Base-by-base conservation (phyloP, 2,113 vertebrate genomes). In the Rynchops niger region DNA sequence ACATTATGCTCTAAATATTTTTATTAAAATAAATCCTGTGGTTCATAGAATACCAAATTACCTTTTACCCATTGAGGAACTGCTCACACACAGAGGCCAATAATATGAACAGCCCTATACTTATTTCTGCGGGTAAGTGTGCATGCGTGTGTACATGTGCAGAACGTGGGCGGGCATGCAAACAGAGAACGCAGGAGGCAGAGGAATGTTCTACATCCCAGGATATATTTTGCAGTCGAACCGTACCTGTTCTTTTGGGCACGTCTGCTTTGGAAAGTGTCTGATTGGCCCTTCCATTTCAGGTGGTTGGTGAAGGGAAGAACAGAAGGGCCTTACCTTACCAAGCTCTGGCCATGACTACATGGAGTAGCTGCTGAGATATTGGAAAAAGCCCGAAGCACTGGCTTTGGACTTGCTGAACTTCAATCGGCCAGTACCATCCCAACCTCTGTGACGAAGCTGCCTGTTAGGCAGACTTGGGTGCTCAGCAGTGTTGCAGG, bases 121-220 rank as follows among this genome's bases (percentile, higher is more conserved):
- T 47, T 69, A 55, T 21, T 90, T 63, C 29, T 42, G 10, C 6
- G 42, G 29, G 12, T 2, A 58, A 4, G 9, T 26, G 17, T 25
- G 23, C 32, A 21, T 10, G 29, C n/a, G 6, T 18, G 43, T 17
- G 32, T 17, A 38, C 36, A 6, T 3, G 16, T 25, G 26, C 23
- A 59, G 16, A 29, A 29, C 4, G 21, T 27, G 23, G 79, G 52
- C 0, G 0, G 23, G 40, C 56, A 42, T 3, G 20, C 14, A 34
- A 69, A 67, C 22, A 55, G 47, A 42, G 34, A n/a, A 56, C 1
- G 8, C 17, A 49, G 45, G 42, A 61, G 30, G 50, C 61, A 88
- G 34, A 66, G 59, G 17, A 74, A 43, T 15, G 4, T 52, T 45
- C 32, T 56, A 11, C 34, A 43, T 45, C 21, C 16, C 14, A 17